Base-by-base conservation (phyloP, 2,113 vertebrate genomes). In the Myxocyprinus asiaticus region DNA sequence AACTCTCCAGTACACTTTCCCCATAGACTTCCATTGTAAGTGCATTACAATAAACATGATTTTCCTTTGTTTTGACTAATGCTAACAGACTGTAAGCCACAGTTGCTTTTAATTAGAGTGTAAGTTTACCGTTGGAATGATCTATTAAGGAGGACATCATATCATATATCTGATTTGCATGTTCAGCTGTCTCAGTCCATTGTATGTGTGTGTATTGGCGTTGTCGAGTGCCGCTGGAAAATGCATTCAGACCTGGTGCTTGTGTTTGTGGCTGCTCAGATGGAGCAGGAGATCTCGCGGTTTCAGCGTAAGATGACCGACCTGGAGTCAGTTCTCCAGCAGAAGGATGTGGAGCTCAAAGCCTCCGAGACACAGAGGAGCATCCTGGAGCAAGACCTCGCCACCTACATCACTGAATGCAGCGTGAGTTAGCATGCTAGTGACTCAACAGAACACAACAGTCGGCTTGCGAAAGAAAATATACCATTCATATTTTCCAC, bases 321-420 rank as follows among this genome's bases (percentile, higher is more conserved):
- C 93, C 96, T 99, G 92, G 97, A 99, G 95, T 95, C 97, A 91
- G 97, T 98, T 76, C 96, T 99, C 89, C 97, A 97, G 92, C 96
- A 99, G 94, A 99, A 98, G 92, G 96, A 99, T 93, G 96, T 98
- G 93, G 98, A 99, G 92, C 94, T 99, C 86, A 97, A 99, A 93
- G 96, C 98, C 84, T 98, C 97, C 74, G 98, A 99, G 94, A 97
- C 96, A 83, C 97, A 99, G 92, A 94, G 97, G 90, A 95, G 94
- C 91, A 96, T 98, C 90, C 94, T 99, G 89, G 98, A 99, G 88
- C 97, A 99, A 91, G 98, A 99, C 92, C 95, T 99, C 82, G 98
- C 98, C 86, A 99, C 97, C 89, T 99, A 99, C 94, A 99, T 99
- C 91, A 99, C 98, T 79, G 97, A 99, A 91, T 99, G 98, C 94